phyloP scores from a whole-genome alignment of 2,888 invertebrate species.

The Metellina segmentata region DNA sequence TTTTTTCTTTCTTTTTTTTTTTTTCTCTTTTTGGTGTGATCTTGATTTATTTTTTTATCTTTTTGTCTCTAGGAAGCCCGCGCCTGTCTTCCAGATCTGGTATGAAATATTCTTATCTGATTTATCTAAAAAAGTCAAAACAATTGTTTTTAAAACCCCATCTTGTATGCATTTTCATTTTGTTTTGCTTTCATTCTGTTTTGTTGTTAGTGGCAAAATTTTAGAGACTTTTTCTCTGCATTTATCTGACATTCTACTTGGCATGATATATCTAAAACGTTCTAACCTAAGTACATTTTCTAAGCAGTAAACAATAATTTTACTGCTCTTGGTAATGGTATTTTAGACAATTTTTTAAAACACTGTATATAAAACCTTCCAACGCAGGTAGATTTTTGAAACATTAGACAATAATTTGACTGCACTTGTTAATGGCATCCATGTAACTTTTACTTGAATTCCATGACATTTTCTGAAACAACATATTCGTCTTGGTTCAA shows the following conservation, averaged over 20 bases:
- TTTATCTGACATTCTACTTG: neutral
- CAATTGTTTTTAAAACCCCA: neutral
- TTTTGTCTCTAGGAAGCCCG: slow-evolving; percentile 67
- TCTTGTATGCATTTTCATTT: slow-evolving; percentile 3
- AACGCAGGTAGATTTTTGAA: too few relatives aligned
- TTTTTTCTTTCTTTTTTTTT: neutral
- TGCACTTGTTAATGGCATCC: too few relatives aligned
- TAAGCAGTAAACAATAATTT: too few relatives aligned
- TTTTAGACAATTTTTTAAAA: too few relatives aligned
- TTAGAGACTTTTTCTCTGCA: neutral
- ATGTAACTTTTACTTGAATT: too few relatives aligned
- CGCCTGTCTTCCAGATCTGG: slow-evolving; percentile 65
- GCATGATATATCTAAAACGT: neutral
- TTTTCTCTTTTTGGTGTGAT: slow-evolving; percentile 46
- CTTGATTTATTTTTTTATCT: slow-evolving; percentile 63
- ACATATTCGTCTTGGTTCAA: too few relatives aligned
- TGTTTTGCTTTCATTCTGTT: slow-evolving; percentile 2
- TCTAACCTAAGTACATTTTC: neutral
- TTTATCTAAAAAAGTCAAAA: slow-evolving; percentile 28
- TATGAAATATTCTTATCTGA: slow-evolving; percentile 65
- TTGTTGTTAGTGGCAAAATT: neutral
- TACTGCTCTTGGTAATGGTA: too few relatives aligned
- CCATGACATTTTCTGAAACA: too few relatives aligned
- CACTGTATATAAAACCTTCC: too few relatives aligned
- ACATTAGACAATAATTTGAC: too few relatives aligned